Evolutionary conservation across 2,113 vertebrate genomes (phyloP).

Genomic region (Perca flavescens): DNA sequence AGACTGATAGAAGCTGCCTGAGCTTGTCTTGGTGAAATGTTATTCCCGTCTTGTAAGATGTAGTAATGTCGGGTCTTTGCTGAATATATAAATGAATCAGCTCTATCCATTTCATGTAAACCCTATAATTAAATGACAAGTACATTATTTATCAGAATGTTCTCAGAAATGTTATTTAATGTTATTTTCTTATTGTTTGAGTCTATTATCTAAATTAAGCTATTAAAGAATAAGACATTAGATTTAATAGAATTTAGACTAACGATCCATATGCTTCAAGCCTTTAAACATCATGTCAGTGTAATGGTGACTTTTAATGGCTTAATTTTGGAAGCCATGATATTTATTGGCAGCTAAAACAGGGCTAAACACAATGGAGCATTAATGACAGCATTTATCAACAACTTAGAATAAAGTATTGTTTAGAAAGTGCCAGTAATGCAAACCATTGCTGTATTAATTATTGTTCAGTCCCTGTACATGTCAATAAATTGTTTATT

Average conservation of each 20-base stretch:
- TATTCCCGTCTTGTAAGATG: slow-evolving; percentile 2
- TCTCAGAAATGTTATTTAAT: neutral
- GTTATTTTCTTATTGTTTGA: neutral
- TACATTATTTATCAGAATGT: neutral
- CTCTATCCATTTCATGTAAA: neutral
- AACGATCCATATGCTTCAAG: neutral
- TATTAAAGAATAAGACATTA: neutral
- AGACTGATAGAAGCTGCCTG: neutral
- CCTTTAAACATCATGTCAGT: neutral
- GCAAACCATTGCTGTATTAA: neutral
- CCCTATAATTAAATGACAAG: neutral
- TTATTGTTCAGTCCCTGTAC: neutral
- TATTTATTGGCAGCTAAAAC: neutral
- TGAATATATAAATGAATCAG: neutral
- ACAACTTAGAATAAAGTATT: slow-evolving; percentile 4
- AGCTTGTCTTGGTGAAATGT: neutral
- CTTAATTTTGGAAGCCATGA: neutral
- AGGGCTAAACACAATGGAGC: slow-evolving; percentile 9
- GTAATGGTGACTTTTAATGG: neutral
- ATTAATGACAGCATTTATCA: slow-evolving; percentile 13
- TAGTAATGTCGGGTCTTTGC: neutral
- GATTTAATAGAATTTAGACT: neutral
- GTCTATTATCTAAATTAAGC: neutral
- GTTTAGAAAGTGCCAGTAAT: slow-evolving; percentile 7
- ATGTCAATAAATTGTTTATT: slow-evolving; percentile 23